These are phyloP conservation scores for Baccha elongata DNA, from an alignment of 2,888 invertebrate genomes.

Conservation along the genomic window DNA sequence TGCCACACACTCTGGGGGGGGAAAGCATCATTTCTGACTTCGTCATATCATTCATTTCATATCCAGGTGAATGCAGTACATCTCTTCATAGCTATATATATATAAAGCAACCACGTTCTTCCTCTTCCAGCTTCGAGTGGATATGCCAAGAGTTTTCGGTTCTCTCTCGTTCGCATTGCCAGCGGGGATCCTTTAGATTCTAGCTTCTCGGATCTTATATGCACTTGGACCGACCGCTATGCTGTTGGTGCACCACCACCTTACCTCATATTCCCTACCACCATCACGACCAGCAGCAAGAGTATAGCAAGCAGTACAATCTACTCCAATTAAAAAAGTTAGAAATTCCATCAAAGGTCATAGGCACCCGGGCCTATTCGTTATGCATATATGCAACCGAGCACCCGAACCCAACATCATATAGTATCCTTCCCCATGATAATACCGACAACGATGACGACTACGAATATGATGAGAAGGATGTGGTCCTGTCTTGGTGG, in stretches of 20 bases:
- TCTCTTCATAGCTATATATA: neutral
- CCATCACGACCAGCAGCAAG: neutral
- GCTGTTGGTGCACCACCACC: neutral
- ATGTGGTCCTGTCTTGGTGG: constrained; percentile 73
- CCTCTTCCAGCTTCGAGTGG: constrained; percentile 70
- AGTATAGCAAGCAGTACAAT: constrained; percentile 36
- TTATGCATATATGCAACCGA: constrained; percentile 58
- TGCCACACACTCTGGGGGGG: constrained; percentile 46
- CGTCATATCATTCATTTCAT: constrained; percentile 62
- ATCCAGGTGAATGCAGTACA: constrained; percentile 53
- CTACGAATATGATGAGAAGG: constrained; percentile 58
- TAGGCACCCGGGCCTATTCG: constrained; percentile 69
- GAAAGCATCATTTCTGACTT: constrained; percentile 47
- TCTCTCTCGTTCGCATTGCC: constrained; percentile 69
- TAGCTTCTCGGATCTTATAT: constrained; percentile 67
- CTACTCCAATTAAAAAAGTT: constrained; percentile 72
- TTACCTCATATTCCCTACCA: neutral
- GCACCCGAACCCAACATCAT: constrained; percentile 26
- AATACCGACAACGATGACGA: constrained; percentile 36
- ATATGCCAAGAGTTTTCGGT: constrained; percentile 69
- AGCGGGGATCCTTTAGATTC: constrained; percentile 65
- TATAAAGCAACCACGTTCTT: constrained; percentile 47
- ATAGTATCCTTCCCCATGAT: neutral
- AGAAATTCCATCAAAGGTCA: constrained; percentile 74
- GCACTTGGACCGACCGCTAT: constrained; percentile 38